A percentile compares a stretch with the other conserved stretches of the same genome.
Conservation (phyloP, 2,888 invertebrate species). For the Ennomos fuscantarius region DNA sequence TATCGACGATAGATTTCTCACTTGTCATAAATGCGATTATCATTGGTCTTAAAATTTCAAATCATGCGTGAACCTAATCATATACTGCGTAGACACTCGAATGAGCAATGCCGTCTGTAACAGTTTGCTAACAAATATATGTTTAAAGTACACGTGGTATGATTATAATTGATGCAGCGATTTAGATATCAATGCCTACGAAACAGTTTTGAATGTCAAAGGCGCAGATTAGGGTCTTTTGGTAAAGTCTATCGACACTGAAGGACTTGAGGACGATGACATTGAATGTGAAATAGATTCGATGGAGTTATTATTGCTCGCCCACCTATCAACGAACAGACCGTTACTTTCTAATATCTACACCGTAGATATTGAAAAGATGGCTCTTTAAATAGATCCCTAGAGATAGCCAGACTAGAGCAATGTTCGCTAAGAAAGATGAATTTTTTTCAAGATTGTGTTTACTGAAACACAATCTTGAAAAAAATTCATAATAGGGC, state of each 20-base stretch:
- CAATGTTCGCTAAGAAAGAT: conserved; percentile 3
- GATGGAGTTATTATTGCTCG: conserved; percentile 5
- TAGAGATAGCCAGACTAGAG: background rate
- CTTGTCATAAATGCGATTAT: conserved; percentile 6
- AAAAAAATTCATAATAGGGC: background rate
- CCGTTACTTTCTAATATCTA: conserved; percentile 19
- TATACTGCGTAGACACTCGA: conserved; percentile 9
- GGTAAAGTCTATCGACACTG: conserved; percentile 14
- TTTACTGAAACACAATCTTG: background rate
- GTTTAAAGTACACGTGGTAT: background rate
- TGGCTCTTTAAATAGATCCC: background rate
- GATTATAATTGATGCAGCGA: conserved; percentile 23
- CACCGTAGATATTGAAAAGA: conserved; percentile 1
- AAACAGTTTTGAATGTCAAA: conserved; percentile 15
- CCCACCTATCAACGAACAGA: conserved; percentile 5
- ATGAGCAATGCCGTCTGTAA: conserved; percentile 7
- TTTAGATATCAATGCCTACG: conserved; percentile 15
- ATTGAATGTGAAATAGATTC: conserved; percentile 11
- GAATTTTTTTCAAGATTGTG: too few relatives aligned
- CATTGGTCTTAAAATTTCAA: background rate
- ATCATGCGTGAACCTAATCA: conserved; percentile 6
- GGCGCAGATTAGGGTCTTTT: conserved; percentile 10
- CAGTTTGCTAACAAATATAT: conserved; percentile 7
- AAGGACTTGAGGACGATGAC: conserved; percentile 10
- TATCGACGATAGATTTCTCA: conserved; percentile 7